These are phyloP conservation scores for Drosophila equinoxialis DNA, from an alignment of 1,140 invertebrate species.

Conservation along the genomic window DNA sequence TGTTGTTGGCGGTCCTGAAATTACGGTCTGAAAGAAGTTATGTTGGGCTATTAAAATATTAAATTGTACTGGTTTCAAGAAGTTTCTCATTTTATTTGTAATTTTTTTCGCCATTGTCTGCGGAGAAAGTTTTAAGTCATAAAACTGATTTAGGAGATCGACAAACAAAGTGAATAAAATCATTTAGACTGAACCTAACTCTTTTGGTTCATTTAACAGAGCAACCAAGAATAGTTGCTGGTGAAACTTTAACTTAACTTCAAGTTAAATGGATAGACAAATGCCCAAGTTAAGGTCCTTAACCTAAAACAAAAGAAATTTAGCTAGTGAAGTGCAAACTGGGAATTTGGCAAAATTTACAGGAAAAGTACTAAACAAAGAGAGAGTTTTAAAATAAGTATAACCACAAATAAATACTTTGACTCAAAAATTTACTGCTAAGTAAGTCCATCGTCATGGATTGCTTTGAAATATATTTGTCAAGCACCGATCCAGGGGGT, in stretches of 20 bases:
- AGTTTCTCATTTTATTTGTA: neutral
- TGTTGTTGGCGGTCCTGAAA: conserved; percentile 2
- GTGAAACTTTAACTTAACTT: neutral
- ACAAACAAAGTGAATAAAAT: conserved; percentile 9
- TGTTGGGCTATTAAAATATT: conserved; percentile 57
- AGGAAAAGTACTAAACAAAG: too few relatives aligned
- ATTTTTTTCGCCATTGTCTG: neutral
- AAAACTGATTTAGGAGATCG: conserved; percentile 11
- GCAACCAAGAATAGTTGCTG: neutral
- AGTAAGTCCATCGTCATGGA: too few relatives aligned
- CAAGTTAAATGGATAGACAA: neutral
- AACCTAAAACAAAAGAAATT: too few relatives aligned
- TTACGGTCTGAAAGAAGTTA: conserved; percentile 35
- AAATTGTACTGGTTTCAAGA: conserved; percentile 44
- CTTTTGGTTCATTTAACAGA: neutral
- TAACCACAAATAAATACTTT: too few relatives aligned
- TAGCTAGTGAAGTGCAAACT: neutral
- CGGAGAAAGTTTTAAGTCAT: conserved; percentile 14
- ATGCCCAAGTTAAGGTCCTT: too few relatives aligned
- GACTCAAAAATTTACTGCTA: too few relatives aligned
- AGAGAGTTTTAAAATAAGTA: too few relatives aligned
- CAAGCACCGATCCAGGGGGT: too few relatives aligned
- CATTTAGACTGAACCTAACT: neutral
- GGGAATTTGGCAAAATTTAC: too few relatives aligned
- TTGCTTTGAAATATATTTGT: too few relatives aligned